Percentiles rank a stretch among this genome's conserved stretches.
Conservation (phyloP, 2,113 vertebrate genomes). For the Gadus macrocephalus region DNA sequence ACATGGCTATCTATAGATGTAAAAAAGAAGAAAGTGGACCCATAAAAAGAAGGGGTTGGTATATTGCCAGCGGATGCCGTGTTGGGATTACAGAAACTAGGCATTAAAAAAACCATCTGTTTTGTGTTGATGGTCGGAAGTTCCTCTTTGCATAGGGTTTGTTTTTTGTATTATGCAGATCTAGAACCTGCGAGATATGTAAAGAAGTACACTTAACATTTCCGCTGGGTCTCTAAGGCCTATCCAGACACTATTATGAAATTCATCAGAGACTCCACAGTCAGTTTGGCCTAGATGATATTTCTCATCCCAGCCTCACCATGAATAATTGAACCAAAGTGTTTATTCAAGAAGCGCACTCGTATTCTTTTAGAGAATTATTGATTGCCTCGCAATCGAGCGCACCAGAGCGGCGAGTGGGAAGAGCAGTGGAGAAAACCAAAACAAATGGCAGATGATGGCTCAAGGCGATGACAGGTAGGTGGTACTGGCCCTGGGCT, state of each 20-base stretch:
- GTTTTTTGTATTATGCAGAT: constrained; percentile 23
- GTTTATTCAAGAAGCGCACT: constrained; percentile 63
- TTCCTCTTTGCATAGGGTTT: not conserved
- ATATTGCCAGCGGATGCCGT: not conserved
- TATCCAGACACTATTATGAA: constrained; percentile 48
- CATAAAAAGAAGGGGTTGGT: not conserved
- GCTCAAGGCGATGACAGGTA: constrained; percentile 42
- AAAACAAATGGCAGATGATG: constrained; percentile 19
- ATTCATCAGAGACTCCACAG: constrained; percentile 53
- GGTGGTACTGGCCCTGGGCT: not conserved
- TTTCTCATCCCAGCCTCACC: constrained; percentile 39
- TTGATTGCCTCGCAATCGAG: constrained; percentile 38
- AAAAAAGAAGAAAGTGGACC: not conserved
- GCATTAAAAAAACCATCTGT: constrained; percentile 19
- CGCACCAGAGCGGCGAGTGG: not conserved
- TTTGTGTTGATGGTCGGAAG: constrained; percentile 13
- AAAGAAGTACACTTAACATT: constrained; percentile 34
- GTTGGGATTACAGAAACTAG: not conserved
- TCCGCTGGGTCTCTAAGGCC: constrained; percentile 46
- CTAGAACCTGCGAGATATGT: constrained; percentile 36
- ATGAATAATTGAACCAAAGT: constrained; percentile 66
- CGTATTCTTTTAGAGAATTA: constrained; percentile 55
- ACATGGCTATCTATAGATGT: not conserved
- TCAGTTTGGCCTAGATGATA: constrained; percentile 61
- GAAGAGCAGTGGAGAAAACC: not conserved